Base-by-base conservation (phyloP, 2,888 invertebrate genomes). In the Mesorhabditis spiculigera region DNA sequence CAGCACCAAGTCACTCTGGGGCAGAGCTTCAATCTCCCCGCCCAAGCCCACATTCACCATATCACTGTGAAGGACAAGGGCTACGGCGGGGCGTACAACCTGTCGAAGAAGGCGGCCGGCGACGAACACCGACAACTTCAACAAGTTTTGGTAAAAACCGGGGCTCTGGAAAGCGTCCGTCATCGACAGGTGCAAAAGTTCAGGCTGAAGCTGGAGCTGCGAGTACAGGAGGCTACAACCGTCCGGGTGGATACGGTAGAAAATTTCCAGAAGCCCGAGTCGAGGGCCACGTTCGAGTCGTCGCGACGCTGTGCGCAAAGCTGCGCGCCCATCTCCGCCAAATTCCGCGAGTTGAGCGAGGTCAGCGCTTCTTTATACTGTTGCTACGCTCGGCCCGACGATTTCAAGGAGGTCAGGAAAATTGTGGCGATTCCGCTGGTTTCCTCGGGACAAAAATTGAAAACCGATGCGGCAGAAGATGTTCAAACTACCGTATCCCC, bases 381-480 rank as follows among this genome's bases (percentile, higher is more conserved):
- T 41, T 58, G 16, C 4, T 67, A 67, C 42, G 43, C 63, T 5
- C n/a, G 44, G 45, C 65, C 66, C 4, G 45, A 43, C 13, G 63
- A 66, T 43, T 45, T 28, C n/a, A 63, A 50, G 8, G 8, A 50
- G 8, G 10, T 50, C 58, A 13, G 10, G n/a, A 50, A 50, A 68
- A 77, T 69, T 28, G 63, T 71, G 16, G 63, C 66, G 10, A 68
- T 79, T 67, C 68, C 71, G 41, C 68, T 69, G 44, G 68, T 67
- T 13, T 78, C 77, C 45, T 28, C 28, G 28, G 79, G 80, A 58
- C 68, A 71, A 66, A 66, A 68, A 41, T 70, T 85, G 63, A 73
- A 76, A 65, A 79, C 81, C 8, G 79, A 82, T 62, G 83, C 83
- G 5, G 73, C 81, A 13, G 85, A 85, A 68, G 73, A 78, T 5